Conservation (phyloP, 2,797 vertebrate species). For the Paramormyrops hopkinsi region DNA sequence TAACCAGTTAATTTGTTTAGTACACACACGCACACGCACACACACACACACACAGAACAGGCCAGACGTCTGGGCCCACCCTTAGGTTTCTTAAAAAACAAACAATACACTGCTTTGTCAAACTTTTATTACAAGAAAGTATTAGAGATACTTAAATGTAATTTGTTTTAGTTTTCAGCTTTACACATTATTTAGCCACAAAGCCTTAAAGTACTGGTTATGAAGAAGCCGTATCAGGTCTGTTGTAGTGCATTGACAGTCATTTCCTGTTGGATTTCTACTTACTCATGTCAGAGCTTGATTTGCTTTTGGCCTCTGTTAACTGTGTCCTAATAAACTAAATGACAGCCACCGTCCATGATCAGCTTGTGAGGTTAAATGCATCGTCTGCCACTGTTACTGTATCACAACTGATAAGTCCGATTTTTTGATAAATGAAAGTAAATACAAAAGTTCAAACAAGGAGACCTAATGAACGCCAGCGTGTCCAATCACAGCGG, state of each 20-base stretch:
- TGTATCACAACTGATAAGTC: neutral
- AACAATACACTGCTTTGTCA: neutral
- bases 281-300: neutral
- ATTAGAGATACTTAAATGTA: neutral
- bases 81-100: neutral
- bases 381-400: neutral
- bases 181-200: neutral
- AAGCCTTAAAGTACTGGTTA: neutral
- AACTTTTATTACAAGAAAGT: neutral
- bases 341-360: neutral
- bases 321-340: too few relatives aligned
- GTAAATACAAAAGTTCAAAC: too few relatives aligned
- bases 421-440: neutral
- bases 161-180: neutral
- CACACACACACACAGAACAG: neutral
- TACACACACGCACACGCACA: neutral
- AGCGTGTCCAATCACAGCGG: too few relatives aligned
- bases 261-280: neutral
- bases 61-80: neutral
- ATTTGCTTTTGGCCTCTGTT: neutral
- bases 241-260: neutral
- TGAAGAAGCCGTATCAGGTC: neutral
- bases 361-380: neutral
- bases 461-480: too few relatives aligned
- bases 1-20: neutral